Evolutionary conservation across 2,888 invertebrate genomes (phyloP), one percentile per base, ranked within the genome.

Genomic region (Polietes domitor): DNA sequence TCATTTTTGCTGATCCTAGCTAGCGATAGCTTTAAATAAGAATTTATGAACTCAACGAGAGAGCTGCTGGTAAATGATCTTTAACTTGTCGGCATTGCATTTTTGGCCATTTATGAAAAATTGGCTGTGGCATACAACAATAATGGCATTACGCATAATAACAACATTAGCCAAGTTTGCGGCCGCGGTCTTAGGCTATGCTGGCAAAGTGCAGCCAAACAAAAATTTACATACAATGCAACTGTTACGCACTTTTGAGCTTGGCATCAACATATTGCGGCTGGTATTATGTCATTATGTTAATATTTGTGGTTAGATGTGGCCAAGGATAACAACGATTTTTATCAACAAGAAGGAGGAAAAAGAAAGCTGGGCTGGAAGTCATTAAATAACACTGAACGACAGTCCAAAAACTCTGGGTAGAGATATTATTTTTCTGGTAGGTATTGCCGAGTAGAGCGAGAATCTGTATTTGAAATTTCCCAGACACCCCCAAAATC

Each of bases 201-300:
- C 50, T 50, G 50, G 2, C 19, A 43, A 10, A 43, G 10, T 3
- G 15, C 2, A 43, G 3, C 43, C 3, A 50, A n/a, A n/a, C 17
- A 50, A 50, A 73, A 73, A 82, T 82, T 82, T 74, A 70, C 82
- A 82, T 82, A 82, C 82, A 82, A 82, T 82, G 61, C n/a, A 21
- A 53, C 41, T 78, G 28, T 74, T 77, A 82, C 82, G 82, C 82
- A 82, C 82, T 82, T 82, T 77, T 70, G 77, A 58, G 43, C 68
- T 68, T 65, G 17, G 65, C 83, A 50, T n/a, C 50, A 2, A 6
- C 19, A 50, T 50, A 17, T 17, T 17, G 50, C 19, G n/a, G 50
- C 50, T 50, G 74, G 79, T 75, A 83, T 83, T 83, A 83, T 83
- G 80, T 83, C 83, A 83, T 83, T 83, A 83, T 83, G 80, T 70